These are phyloP conservation scores for Caretta caretta DNA, from an alignment of 2,113 vertebrate genomes.

Conservation along the genomic window DNA sequence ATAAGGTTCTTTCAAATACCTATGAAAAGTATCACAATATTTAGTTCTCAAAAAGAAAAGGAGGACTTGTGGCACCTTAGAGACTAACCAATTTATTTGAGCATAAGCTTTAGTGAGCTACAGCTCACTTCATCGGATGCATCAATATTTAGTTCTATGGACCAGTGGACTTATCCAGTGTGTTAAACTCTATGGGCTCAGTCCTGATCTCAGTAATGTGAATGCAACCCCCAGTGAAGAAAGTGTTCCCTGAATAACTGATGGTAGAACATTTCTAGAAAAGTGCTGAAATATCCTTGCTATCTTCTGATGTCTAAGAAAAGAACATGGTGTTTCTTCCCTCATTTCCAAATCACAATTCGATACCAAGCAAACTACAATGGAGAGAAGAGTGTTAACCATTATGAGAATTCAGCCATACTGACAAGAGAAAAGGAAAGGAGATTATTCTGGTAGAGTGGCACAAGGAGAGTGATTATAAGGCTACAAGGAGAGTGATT, in stretches of 20 bases:
- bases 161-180: not conserved
- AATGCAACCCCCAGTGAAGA: not conserved
- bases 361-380: not conserved
- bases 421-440: not conserved
- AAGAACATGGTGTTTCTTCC: slow-evolving; percentile 37
- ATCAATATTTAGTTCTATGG: not conserved
- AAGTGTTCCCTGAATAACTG: not conserved
- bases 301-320: not conserved
- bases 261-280: not conserved
- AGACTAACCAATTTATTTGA: too few species aligned
- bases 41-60: not conserved
- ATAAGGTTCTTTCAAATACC: not conserved
- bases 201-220: not conserved
- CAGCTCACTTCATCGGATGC: too few species aligned
- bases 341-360: slow-evolving; percentile 4
- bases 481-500: too few species aligned
- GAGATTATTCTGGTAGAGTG: not conserved
- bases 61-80: too few species aligned
- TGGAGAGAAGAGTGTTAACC: not conserved
- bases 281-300: not conserved
- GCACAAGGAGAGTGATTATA: not conserved
- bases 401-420: not conserved
- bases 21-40: not conserved
- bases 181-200: not conserved
- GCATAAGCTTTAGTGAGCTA: too few species aligned